phyloP scores from a whole-genome alignment of 2,113 vertebrate species.

The Rhegmatorhina hoffmannsi region DNA sequence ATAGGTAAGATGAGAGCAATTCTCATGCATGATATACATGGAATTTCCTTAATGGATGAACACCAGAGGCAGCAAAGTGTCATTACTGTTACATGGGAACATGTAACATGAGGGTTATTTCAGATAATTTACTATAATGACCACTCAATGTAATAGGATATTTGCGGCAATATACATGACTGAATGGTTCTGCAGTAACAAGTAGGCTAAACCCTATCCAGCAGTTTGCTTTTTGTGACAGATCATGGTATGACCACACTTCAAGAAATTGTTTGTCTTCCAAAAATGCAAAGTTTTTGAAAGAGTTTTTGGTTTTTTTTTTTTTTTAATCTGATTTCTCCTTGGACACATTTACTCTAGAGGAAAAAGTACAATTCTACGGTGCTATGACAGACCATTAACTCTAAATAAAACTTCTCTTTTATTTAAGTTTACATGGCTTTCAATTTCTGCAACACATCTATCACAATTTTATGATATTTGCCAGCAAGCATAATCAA shows the following conservation, averaged over 20 bases:
- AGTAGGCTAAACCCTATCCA: background rate
- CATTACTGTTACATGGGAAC: background rate
- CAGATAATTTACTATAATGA: background rate
- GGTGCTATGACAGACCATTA: constrained; percentile 9
- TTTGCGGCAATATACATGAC: background rate
- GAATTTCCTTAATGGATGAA: background rate
- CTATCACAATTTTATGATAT: constrained; percentile 24
- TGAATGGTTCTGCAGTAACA: background rate
- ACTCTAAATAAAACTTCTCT: constrained; percentile 47
- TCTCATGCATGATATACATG: background rate
- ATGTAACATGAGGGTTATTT: background rate
- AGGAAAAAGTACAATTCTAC: constrained; percentile 17
- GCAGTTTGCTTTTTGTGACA: constrained; percentile 20
- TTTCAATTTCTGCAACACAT: constrained; percentile 44
- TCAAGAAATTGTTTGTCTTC: constrained; percentile 24
- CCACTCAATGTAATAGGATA: constrained; percentile 17
- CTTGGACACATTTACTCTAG: constrained; percentile 21
- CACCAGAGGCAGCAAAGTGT: background rate
- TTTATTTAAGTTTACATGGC: constrained; percentile 26
- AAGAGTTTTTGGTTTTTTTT: background rate
- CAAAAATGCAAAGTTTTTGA: constrained; percentile 20
- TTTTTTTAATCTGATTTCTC: background rate
- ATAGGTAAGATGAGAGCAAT: background rate
- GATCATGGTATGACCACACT: background rate
- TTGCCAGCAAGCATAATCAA: constrained; percentile 30